These are phyloP conservation scores for Eupithecia abbreviata DNA, from an alignment of 2,888 invertebrate species.

Conservation along the genomic window DNA sequence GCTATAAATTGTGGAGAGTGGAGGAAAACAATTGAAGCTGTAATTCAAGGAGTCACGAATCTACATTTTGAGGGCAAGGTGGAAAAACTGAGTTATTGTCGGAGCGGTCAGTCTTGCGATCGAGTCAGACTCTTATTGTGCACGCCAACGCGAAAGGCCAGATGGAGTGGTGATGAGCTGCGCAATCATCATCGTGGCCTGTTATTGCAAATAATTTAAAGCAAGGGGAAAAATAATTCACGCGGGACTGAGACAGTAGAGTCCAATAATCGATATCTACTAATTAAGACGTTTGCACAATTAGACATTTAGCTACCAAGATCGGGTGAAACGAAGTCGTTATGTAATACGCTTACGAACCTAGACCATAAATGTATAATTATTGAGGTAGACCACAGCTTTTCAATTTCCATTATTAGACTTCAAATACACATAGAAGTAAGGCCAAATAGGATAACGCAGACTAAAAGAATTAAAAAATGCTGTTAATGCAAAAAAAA, in stretches of 20 bases:
- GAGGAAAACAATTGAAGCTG: not conserved
- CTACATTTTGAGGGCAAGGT: not conserved
- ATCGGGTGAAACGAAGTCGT: too few relatives aligned
- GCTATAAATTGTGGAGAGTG: conserved; percentile 2
- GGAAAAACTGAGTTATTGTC: not conserved
- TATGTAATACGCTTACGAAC: too few relatives aligned
- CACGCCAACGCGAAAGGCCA: not conserved
- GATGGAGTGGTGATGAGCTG: not conserved
- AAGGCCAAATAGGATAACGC: too few relatives aligned
- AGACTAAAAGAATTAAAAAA: too few relatives aligned
- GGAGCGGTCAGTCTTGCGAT: not conserved
- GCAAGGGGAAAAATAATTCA: not conserved
- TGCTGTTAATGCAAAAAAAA: too few relatives aligned
- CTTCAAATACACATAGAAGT: too few relatives aligned
- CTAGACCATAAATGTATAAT: too few relatives aligned
- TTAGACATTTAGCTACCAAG: too few relatives aligned
- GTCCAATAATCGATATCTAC: not conserved
- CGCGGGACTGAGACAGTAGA: not conserved
- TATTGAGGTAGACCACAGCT: too few relatives aligned
- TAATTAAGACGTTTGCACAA: too few relatives aligned
- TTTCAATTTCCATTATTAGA: too few relatives aligned
- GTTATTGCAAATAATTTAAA: not conserved
- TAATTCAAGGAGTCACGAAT: not conserved
- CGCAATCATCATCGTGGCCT: not conserved
- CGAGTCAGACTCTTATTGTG: not conserved